Evolutionary conservation across 2,888 invertebrate genomes (phyloP).

Genomic region (Schizotus pectinicornis): DNA sequence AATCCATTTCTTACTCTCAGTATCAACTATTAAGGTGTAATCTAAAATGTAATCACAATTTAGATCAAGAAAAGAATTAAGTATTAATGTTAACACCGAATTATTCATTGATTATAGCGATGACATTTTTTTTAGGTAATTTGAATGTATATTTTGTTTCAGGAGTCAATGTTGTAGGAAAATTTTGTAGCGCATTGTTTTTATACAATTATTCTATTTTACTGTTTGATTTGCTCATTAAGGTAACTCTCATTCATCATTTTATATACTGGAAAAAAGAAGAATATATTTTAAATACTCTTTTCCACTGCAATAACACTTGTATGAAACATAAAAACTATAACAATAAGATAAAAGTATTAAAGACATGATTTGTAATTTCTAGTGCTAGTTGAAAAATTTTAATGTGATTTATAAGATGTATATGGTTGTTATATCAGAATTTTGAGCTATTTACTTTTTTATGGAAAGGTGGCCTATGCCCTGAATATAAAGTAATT

Average conservation of each 20-base stretch:
- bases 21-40: conserved; percentile 9
- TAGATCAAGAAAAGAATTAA: conserved; percentile 4
- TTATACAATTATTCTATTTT: not conserved
- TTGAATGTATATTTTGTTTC: not conserved
- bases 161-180: not conserved
- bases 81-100: conserved; percentile 23
- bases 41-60: conserved; percentile 9
- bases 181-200: too few relatives aligned
- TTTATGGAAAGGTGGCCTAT: not conserved
- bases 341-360: conserved; percentile 15
- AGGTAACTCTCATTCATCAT: not conserved
- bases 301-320: conserved; percentile 51
- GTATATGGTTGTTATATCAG: conserved; percentile 17
- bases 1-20: not conserved
- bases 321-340: conserved; percentile 11
- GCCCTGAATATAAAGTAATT: conserved; percentile 9
- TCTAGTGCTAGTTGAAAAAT: conserved; percentile 15
- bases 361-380: conserved; percentile 17
- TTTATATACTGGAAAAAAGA: conserved; percentile 24
- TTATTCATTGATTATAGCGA: conserved; percentile 3
- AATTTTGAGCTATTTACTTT: not conserved
- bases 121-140: not conserved
- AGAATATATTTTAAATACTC: conserved; percentile 54
- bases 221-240: not conserved
- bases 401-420: conserved; percentile 9